These are phyloP conservation scores for Syndactyla subalaris DNA, from an alignment of 2,797 vertebrate species.

Conservation along the genomic window DNA sequence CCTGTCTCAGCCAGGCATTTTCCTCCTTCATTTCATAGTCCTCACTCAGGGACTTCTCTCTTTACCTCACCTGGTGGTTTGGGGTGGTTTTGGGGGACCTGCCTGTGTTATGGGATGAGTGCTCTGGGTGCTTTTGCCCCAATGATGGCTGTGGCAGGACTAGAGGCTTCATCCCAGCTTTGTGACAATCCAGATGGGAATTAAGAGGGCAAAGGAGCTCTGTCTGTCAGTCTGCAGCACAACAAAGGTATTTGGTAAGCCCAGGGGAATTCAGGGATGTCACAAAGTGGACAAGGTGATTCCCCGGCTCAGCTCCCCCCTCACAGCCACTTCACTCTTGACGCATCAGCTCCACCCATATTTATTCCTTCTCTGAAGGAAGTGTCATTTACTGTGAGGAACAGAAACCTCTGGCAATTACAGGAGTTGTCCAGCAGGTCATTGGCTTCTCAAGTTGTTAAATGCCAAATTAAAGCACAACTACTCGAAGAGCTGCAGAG, in stretches of 20 bases:
- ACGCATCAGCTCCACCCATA: accelerated
- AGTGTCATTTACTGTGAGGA: not conserved
- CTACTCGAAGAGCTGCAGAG: not conserved
- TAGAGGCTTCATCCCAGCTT: accelerated
- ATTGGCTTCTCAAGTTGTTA: not conserved
- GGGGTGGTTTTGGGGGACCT: not conserved
- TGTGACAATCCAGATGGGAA: accelerated
- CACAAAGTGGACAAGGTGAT: accelerated
- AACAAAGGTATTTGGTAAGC: not conserved
- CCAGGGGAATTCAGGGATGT: not conserved
- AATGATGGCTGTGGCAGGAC: not conserved
- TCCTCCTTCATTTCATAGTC: not conserved
- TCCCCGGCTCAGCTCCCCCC: not conserved
- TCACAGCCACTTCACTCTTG: not conserved
- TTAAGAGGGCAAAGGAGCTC: not conserved
- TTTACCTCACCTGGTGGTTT: accelerated
- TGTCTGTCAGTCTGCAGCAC: accelerated
- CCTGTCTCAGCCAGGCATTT: not conserved
- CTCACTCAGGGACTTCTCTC: not conserved
- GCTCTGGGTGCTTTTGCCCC: not conserved
- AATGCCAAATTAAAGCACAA: not conserved
- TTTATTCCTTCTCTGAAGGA: not conserved
- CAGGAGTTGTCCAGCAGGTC: not conserved
- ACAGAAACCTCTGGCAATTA: not conserved
- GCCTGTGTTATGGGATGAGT: not conserved